Evolutionary conservation across 2,113 vertebrate genomes (phyloP).

Genomic region (Platichthys flesus): DNA sequence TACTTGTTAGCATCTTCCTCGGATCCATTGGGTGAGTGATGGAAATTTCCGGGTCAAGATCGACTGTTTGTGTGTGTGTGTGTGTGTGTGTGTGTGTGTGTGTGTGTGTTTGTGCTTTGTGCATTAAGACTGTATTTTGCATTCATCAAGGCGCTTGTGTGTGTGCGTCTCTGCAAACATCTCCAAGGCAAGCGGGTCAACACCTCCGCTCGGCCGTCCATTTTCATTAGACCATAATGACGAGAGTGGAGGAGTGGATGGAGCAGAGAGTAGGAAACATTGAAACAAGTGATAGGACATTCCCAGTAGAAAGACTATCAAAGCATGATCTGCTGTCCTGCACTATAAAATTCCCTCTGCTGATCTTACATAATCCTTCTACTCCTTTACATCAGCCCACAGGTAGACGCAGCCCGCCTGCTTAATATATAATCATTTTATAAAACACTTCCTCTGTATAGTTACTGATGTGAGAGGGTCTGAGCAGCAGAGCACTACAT

Average conservation of each 20-base stretch:
- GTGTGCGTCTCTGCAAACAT: constrained; percentile 27
- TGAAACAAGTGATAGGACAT: constrained; percentile 46
- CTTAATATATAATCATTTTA: constrained; percentile 38
- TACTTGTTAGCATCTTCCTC: too few species aligned
- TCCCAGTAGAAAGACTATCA: constrained; percentile 59
- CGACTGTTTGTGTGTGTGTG: not conserved
- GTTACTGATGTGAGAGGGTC: constrained; percentile 3
- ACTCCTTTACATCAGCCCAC: constrained; percentile 33
- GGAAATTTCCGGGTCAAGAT: too few species aligned
- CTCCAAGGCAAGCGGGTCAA: constrained; percentile 60
- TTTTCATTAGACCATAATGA: constrained; percentile 72
- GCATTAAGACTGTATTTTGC: not conserved
- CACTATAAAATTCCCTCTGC: constrained; percentile 53
- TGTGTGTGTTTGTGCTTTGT: too few species aligned
- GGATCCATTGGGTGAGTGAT: too few species aligned
- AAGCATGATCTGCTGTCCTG: constrained; percentile 54
- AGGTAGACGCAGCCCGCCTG: constrained; percentile 15
- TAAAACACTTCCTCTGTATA: constrained; percentile 5
- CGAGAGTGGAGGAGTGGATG: constrained; percentile 33
- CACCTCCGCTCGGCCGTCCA: constrained; percentile 60
- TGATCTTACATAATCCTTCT: constrained; percentile 61
- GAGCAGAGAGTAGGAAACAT: constrained; percentile 23
- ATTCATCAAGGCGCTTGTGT: constrained; percentile 1
- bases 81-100: too few species aligned
- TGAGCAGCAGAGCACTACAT: constrained; percentile 17